phyloP scores from a whole-genome alignment of 2,888 invertebrate species.

The Digitonthophagus gazella region DNA sequence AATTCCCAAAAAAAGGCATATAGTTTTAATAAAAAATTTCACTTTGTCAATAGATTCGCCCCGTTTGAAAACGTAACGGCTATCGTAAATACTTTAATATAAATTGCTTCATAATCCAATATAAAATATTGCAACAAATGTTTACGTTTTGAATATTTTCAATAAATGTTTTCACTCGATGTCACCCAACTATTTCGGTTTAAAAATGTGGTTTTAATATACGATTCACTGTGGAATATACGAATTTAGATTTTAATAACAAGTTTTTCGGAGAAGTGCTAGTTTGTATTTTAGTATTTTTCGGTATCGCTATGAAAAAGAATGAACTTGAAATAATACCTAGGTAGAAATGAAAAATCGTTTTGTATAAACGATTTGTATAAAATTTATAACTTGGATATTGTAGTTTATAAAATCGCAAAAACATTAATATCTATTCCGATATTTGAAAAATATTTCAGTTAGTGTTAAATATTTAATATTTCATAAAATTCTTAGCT shows the following conservation, averaged over 20 bases:
- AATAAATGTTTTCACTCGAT: conserved; percentile 8
- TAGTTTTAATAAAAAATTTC: background rate
- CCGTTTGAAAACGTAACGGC: background rate
- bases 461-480: too few species aligned
- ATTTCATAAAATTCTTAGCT: too few species aligned
- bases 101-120: background rate
- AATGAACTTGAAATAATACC: too few species aligned
- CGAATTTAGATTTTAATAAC: background rate
- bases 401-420: too few species aligned
- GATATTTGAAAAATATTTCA: too few species aligned
- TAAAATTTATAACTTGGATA: too few species aligned
- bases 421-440: too few species aligned
- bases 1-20: background rate
- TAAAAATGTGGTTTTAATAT: background rate
- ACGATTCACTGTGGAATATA: background rate
- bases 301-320: too few species aligned
- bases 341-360: too few species aligned
- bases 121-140: background rate
- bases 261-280: background rate
- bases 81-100: background rate
- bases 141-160: conserved; percentile 13
- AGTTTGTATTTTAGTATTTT: too few species aligned
- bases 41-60: background rate
- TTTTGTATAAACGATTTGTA: too few species aligned
- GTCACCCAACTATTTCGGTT: background rate